These are phyloP conservation scores for Lanistes nyassanus DNA, from an alignment of 1,140 invertebrate species.

Conservation along the genomic window DNA sequence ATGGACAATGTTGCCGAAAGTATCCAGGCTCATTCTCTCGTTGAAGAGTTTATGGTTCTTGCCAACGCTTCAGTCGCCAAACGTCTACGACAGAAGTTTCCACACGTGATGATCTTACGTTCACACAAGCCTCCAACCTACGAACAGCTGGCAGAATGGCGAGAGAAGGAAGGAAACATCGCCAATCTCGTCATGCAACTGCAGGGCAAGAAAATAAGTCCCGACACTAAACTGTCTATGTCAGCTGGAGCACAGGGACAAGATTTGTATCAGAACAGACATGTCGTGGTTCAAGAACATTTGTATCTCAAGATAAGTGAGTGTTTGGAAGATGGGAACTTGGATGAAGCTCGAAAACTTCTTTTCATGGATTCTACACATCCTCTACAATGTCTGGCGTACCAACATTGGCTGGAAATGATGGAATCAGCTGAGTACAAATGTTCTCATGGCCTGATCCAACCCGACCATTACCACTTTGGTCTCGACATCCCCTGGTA, in stretches of 20 bases:
- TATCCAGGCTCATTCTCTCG: conserved; percentile 32
- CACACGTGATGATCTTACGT: conserved; percentile 10
- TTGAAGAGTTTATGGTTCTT: conserved; percentile 55
- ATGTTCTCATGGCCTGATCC: conserved; percentile 25
- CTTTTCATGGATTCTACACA: conserved; percentile 93
- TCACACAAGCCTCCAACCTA: conserved; percentile 32
- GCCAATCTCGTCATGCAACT: conserved; percentile 25
- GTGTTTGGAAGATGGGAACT: conserved; percentile 73
- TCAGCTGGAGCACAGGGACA: not conserved
- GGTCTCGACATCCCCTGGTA: conserved; percentile 44
- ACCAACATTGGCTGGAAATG: conserved; percentile 64
- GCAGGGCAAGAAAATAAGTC: conserved; percentile 15
- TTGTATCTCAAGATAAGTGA: conserved; percentile 30
- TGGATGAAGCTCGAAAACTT: conserved; percentile 83
- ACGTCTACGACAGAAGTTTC: conserved; percentile 23
- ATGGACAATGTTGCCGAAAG: conserved; percentile 1
- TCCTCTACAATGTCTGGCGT: conserved; percentile 87
- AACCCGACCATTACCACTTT: conserved; percentile 34
- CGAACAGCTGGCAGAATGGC: conserved; percentile 28
- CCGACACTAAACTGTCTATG: not conserved
- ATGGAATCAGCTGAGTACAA: conserved; percentile 74
- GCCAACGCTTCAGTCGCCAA: conserved; percentile 41
- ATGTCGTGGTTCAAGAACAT: conserved; percentile 22
- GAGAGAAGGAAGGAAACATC: conserved; percentile 19
- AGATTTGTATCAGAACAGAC: not conserved